Conservation (phyloP, 2,888 invertebrate genomes). For the Pachycephus smyrnensis region DNA sequence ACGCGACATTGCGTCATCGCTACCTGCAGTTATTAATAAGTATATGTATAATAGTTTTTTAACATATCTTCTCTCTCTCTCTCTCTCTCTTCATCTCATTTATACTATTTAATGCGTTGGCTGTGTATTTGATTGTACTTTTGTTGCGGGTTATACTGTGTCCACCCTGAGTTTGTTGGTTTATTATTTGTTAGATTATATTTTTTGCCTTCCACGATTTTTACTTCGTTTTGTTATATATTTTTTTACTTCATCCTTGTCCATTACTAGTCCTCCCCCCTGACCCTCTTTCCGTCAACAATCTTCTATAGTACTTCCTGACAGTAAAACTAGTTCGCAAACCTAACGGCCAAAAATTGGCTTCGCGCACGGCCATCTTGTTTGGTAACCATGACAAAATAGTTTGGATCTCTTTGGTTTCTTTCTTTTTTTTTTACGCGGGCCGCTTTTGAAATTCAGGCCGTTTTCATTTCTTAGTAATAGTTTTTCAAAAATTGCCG, state of each 20-base stretch:
- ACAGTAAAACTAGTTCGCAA: background rate
- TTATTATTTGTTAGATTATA: slow-evolving; percentile 24
- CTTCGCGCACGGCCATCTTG: background rate
- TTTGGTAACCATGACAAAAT: background rate
- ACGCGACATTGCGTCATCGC: background rate
- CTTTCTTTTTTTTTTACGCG: background rate
- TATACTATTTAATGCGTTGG: slow-evolving; percentile 58
- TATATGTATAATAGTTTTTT: background rate
- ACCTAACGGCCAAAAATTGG: background rate
- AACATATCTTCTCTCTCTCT: slow-evolving; percentile 30
- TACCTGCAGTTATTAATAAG: background rate
- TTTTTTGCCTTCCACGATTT: background rate
- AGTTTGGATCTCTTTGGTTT: background rate
- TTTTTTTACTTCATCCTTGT: background rate
- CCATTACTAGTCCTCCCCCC: background rate
- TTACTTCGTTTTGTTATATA: background rate
- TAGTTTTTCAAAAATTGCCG: background rate
- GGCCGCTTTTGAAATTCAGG: background rate
- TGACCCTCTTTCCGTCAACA: background rate
- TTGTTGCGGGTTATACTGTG: slow-evolving; percentile 63
- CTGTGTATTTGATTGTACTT: slow-evolving; percentile 67
- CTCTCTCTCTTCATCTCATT: slow-evolving; percentile 32
- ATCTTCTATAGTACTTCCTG: background rate
- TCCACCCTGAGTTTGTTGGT: slow-evolving; percentile 63
- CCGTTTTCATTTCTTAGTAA: background rate